Percentiles rank a stretch among this genome's conserved stretches.
Evolutionary conservation across 2,888 invertebrate species (phyloP).

Genomic region (Trichopria drosophilae): DNA sequence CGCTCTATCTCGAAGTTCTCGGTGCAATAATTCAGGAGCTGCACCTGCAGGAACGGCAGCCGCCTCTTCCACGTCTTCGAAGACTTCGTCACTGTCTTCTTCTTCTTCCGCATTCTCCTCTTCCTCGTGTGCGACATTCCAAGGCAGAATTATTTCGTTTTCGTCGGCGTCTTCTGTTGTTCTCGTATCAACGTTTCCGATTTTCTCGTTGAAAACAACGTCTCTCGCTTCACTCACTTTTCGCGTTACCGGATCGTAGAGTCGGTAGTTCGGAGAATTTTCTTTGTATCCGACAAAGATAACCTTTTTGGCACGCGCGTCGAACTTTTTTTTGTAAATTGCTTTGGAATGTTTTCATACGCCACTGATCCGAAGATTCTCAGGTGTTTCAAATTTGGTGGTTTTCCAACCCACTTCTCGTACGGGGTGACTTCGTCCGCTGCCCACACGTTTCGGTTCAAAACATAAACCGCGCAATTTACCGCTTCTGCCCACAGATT

Average conservation of each 20-base stretch:
- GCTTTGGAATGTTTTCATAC: constrained; percentile 19
- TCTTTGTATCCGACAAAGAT: no score
- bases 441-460: constrained; percentile 12
- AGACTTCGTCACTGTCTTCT: constrained; percentile 1
- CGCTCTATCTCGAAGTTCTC: constrained; percentile 4
- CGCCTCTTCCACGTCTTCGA: constrained; percentile 3
- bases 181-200: no score
- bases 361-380: constrained; percentile 27
- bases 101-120: constrained; percentile 1
- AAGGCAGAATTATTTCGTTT: constrained; percentile 4
- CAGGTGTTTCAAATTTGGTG: constrained; percentile 20
- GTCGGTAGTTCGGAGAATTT: constrained; percentile 21
- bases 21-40: neutral
- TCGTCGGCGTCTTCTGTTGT: neutral
- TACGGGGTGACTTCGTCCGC: neutral
- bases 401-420: constrained; percentile 19
- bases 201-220: constrained; percentile 40
- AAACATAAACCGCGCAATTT: constrained; percentile 29
- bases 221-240: constrained; percentile 32
- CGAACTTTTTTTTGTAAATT: constrained; percentile 21
- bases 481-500: constrained; percentile 32
- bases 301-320: constrained; percentile 18
- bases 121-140: neutral
- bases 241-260: constrained; percentile 19
- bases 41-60: neutral